Evolutionary conservation across 2,797 vertebrate species (phyloP), one percentile per base, ranked within the genome.

Genomic region (Phyllotis vaccarum): DNA sequence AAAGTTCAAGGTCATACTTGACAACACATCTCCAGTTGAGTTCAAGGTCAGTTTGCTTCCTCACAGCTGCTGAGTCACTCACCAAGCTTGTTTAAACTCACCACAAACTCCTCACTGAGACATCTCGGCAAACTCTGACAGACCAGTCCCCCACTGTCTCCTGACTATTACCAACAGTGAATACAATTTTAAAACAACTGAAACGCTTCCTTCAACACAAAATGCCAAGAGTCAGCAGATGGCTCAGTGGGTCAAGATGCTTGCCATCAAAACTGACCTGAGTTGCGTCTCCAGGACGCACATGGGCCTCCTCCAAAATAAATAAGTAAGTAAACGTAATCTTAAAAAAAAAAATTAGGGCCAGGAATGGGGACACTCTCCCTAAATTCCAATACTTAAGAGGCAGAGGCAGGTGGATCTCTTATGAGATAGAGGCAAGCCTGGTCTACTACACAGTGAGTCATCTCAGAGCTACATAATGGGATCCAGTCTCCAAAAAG

Each of bases 41-140:
- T 64, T 76, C 31, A 89, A 89, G 74, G 85, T 72, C 66, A 72
- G 85, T 27, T 40, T 54, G 70, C 27, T 22, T 58, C 37, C 16
- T 0, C 0, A 3, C 58, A 31, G 68, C 1, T 4, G 24, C 29
- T 12, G 49, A 54, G 8, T 56, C 31, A 1, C 31, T 68, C 9
- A 0, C 21, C 31, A 29, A 31, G 29, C 52, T 29, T 40, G 14
- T 31, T 86, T 40, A 17, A 40, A 34, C 24, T 31, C n/a, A 21
- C 49, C 58, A 78, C 43, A n/a, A 89, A 52, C 46, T 54, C 75
- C 79, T 66, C 74, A 21, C 34, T 2, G 12, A 66, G 74, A 40
- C 46, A 66, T n/a, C 56, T 24, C n/a, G 5, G 24, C 75, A 66
- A 6, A 29, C 88, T 68, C 13, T 29, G 7, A n/a, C 60, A 64